Percentiles rank a stretch among this genome's conserved stretches.
Conservation (phyloP, 2,888 invertebrate genomes). For the Serripes groenlandicus region DNA sequence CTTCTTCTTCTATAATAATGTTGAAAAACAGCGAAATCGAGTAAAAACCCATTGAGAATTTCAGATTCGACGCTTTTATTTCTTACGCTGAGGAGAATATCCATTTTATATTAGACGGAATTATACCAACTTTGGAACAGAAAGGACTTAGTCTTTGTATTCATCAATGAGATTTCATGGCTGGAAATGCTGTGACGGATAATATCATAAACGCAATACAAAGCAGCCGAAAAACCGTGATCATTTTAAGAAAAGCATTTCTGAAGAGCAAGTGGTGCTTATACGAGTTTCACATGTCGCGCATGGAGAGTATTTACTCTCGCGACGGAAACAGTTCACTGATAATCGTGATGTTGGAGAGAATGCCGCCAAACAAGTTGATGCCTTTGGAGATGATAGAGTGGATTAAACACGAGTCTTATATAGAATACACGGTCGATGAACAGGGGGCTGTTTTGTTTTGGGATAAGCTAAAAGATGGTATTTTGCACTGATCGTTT, state of each 20-base stretch:
- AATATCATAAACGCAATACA: constrained; percentile 1
- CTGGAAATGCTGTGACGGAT: background rate
- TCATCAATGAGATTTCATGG: background rate
- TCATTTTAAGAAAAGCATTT: background rate
- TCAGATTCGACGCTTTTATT: background rate
- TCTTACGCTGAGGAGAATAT: background rate
- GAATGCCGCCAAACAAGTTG: background rate
- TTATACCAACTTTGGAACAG: background rate
- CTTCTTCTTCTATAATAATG: no score
- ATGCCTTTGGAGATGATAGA: constrained; percentile 1
- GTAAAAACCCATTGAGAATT: background rate
- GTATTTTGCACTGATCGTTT: no score
- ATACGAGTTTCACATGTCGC: constrained; percentile 72
- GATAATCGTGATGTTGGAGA: background rate
- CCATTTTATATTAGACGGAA: background rate
- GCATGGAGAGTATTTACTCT: constrained; percentile 66
- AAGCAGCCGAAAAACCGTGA: background rate
- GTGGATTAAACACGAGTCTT: constrained; percentile 2
- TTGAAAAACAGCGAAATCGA: no score
- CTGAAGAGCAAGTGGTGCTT: constrained; percentile 20
- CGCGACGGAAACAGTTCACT: constrained; percentile 5
- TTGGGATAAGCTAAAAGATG: no score
- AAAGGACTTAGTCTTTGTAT: background rate
- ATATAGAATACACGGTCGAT: background rate
- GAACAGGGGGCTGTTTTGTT: background rate